Evolutionary conservation across 2,888 invertebrate species (phyloP).

Genomic region (Leptinotarsa tumamoca): DNA sequence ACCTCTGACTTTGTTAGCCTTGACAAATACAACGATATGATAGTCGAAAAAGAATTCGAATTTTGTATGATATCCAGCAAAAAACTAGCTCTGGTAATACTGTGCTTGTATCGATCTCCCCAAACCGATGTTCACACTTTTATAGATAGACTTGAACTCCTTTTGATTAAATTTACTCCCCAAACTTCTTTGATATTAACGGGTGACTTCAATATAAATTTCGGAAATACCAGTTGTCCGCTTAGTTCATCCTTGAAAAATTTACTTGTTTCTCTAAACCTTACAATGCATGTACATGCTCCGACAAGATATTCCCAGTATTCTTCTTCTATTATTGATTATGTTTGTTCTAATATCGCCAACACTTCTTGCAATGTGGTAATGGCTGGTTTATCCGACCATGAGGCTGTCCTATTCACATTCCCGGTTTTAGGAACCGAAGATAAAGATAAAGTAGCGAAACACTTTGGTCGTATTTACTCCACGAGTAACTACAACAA

Average conservation of each 20-base stretch:
- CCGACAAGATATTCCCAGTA: constrained; percentile 23
- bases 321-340: constrained; percentile 16
- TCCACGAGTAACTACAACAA: constrained; percentile 5
- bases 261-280: neutral
- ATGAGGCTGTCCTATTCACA: constrained; percentile 17
- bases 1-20: constrained; percentile 8
- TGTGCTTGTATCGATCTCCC: constrained; percentile 17
- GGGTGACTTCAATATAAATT: constrained; percentile 23
- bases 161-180: constrained; percentile 10
- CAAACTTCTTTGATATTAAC: constrained; percentile 5
- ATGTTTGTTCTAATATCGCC: constrained; percentile 6
- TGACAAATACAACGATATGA: constrained; percentile 11
- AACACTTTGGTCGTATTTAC: constrained; percentile 2
- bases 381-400: neutral
- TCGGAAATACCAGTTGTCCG: constrained; percentile 19
- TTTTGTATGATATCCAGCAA: constrained; percentile 3
- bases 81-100: neutral
- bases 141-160: constrained; percentile 12
- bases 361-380: constrained; percentile 7
- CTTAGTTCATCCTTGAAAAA: neutral
- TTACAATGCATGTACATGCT: constrained; percentile 13
- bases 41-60: constrained; percentile 20
- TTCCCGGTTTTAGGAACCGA: constrained; percentile 13
- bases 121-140: constrained; percentile 6
- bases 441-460: neutral